Base-by-base conservation (phyloP, 2,888 invertebrate species). In the Mythimna ferrago region DNA sequence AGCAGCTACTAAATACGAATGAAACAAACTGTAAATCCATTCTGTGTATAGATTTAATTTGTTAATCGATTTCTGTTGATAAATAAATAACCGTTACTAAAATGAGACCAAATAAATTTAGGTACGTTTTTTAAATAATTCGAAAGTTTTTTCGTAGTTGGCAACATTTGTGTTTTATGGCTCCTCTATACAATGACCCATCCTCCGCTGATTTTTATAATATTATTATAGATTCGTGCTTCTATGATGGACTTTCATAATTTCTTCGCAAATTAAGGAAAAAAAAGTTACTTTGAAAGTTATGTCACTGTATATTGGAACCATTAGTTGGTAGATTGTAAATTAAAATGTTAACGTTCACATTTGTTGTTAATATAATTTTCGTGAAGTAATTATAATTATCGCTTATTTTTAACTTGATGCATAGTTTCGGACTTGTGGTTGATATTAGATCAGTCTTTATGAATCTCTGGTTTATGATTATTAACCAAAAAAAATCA, bases 61-160 rank as follows among this genome's bases (percentile, higher is more conserved):
- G 79, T 85, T 86, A 83, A 85, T 88, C 86, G 80, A 86, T 89
- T 91, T 92, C 87, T 90, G 92, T 93, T 93, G 72, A 89, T 86
- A 84, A 89, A 89, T 91, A 88, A 83, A 79, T 92, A 92, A 93
- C 94, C 94, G 93, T 95, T 95, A 95, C 94, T 95, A 95, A 94
- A 94, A 94, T 92, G 95, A 96, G 96, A 96, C 96, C 95, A 96
- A 96, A 96, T 96, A 96, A 95, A 93, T 91, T 93, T 95, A 96
- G 95, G 93, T 95, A 94, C 88, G 91, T 93, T 94, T 93, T 87
- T 89, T 88, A 84, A 86, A 80, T 87, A 87, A 82, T 83, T 87
- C 81, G 73, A 73, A 79, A 72, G 86, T 90, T 88, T 89, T 90
- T 90, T 91, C 87, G 88, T 93, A 93, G 92, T 92, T 91, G 90